These are phyloP conservation scores for Mohoua ochrocephala DNA, from an alignment of 2,113 vertebrate genomes.

Conservation along the genomic window DNA sequence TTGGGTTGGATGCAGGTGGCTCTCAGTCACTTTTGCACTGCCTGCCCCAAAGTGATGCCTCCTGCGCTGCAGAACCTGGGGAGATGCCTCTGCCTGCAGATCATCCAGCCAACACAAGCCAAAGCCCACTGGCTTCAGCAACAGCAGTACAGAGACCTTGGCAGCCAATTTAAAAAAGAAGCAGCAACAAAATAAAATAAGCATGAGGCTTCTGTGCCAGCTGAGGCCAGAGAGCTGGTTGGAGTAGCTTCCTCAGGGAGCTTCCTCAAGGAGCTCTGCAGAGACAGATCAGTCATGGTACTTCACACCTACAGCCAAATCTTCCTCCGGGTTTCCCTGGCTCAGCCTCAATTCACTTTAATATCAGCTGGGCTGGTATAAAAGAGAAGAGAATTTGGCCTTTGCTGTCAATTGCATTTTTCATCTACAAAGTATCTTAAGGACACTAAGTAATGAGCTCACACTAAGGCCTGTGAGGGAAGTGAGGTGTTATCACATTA, in stretches of 20 bases:
- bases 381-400: background rate
- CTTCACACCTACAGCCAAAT: background rate
- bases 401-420: background rate
- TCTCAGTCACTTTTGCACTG: background rate
- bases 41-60: background rate
- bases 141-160: background rate
- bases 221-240: background rate
- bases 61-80: accelerated
- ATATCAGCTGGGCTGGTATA: background rate
- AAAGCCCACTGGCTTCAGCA: background rate
- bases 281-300: background rate
- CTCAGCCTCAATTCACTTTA: background rate
- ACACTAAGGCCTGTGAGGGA: background rate
- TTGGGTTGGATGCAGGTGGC: background rate
- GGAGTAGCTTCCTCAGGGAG: background rate
- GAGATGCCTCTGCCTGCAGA: background rate
- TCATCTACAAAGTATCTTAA: background rate
- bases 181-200: background rate
- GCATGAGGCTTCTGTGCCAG: background rate
- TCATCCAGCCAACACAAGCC: background rate
- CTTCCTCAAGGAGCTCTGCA: background rate
- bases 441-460: background rate
- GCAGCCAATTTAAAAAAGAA: background rate
- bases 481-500: background rate
- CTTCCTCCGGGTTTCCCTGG: background rate